A percentile compares a stretch with the other conserved stretches of the same genome.
Conservation (phyloP, 2,888 invertebrate genomes). For the Eupithecia subfuscata region DNA sequence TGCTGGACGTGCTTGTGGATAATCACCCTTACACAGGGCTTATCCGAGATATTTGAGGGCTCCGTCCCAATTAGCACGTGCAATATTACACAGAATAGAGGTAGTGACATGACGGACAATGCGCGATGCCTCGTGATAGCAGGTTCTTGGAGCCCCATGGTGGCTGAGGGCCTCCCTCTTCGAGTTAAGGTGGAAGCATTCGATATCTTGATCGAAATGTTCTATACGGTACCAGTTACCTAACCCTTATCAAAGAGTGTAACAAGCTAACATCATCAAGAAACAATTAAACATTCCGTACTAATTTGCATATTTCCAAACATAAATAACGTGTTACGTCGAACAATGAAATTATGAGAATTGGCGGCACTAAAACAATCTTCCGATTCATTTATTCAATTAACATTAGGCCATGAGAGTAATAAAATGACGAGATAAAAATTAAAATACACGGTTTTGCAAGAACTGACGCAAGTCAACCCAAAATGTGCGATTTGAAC, state of each 20-base stretch:
- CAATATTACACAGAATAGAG: constrained; percentile 43
- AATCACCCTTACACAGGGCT: neutral
- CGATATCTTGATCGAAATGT: constrained; percentile 8
- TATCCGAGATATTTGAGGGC: constrained; percentile 50
- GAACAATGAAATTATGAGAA: constrained; percentile 31
- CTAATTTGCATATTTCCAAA: constrained; percentile 13
- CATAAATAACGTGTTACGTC: constrained; percentile 1
- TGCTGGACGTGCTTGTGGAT: neutral
- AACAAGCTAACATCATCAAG: neutral
- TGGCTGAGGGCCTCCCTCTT: constrained; percentile 18
- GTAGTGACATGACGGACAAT: constrained; percentile 58
- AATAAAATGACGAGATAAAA: constrained; percentile 21
- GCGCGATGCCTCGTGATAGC: constrained; percentile 44
- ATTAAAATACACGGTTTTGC: constrained; percentile 27
- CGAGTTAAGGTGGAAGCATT: constrained; percentile 24
- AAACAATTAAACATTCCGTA: constrained; percentile 3
- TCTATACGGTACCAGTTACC: neutral
- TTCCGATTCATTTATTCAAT: constrained; percentile 20
- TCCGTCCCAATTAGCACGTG: constrained; percentile 64
- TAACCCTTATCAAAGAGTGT: neutral
- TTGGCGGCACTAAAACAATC: constrained; percentile 17
- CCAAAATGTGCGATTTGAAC: constrained; percentile 36
- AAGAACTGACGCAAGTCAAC: constrained; percentile 36
- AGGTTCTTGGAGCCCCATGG: constrained; percentile 7
- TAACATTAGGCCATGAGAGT: constrained; percentile 7